Evolutionary conservation across 1,140 invertebrate species (phyloP).

Genomic region (Macrobrachium nipponense): DNA sequence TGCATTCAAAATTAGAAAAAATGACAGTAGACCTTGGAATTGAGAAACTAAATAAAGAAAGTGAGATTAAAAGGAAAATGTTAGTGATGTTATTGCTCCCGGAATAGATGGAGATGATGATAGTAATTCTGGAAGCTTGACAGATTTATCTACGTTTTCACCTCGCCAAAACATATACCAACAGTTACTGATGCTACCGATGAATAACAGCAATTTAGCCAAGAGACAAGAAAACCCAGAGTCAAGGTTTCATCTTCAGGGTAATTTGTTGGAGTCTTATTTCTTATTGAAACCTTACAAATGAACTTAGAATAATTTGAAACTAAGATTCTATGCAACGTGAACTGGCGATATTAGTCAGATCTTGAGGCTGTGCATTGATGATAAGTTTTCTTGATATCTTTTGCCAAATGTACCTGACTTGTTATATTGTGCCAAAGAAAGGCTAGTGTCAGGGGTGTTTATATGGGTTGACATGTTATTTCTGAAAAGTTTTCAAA

Average conservation of each 20-base stretch:
- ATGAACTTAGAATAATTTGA: no score
- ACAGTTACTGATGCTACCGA: slow-evolving; percentile 35
- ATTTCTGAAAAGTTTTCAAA: slow-evolving; percentile 10
- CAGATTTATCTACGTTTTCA: slow-evolving; percentile 55
- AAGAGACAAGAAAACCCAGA: not conserved
- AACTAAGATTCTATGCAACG: no score
- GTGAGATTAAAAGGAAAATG: no score
- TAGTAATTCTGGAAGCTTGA: slow-evolving; percentile 50
- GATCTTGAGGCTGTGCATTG: no score
- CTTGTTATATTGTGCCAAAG: slow-evolving; percentile 45
- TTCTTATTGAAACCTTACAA: no score
- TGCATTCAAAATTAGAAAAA: no score
- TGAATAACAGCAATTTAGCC: slow-evolving; percentile 19
- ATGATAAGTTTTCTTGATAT: not conserved
- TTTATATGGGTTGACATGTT: slow-evolving; percentile 10
- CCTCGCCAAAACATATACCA: slow-evolving; percentile 50
- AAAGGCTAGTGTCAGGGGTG: slow-evolving; percentile 38
- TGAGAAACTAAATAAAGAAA: no score
- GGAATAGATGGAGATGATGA: slow-evolving; percentile 42
- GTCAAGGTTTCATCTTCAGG: not conserved
- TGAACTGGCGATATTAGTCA: no score
- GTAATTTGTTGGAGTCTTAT: not conserved
- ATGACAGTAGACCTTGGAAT: no score
- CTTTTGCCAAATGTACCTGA: slow-evolving; percentile 32
- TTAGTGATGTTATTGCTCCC: not conserved